Evolutionary conservation across 2,888 invertebrate species (phyloP).

Genomic region (Diplolepis rosae): DNA sequence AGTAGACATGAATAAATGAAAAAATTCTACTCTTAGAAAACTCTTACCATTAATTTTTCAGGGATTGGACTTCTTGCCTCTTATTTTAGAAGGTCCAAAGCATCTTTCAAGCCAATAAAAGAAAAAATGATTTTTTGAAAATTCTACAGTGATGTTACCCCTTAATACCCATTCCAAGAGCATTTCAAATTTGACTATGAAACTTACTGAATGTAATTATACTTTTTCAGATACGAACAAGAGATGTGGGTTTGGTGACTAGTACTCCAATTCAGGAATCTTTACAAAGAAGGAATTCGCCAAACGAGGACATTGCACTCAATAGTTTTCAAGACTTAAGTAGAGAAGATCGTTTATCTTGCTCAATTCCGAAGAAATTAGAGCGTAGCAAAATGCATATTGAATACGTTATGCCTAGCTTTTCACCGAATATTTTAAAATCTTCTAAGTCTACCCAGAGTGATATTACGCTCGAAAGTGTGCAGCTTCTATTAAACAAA

Average conservation of each 20-base stretch:
- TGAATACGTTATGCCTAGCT: constrained; percentile 46
- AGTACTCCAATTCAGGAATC: constrained; percentile 56
- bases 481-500: background rate
- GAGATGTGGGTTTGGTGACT: constrained; percentile 66
- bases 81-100: too few relatives aligned
- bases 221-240: constrained; percentile 60
- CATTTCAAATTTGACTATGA: too few relatives aligned
- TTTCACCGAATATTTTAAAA: constrained; percentile 32
- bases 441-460: constrained; percentile 44
- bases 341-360: background rate
- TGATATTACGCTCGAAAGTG: constrained; percentile 24
- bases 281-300: background rate
- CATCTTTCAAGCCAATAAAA: too few relatives aligned
- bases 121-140: too few relatives aligned
- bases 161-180: too few relatives aligned
- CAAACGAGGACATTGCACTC: constrained; percentile 28
- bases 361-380: constrained; percentile 30
- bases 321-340: constrained; percentile 6
- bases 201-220: background rate
- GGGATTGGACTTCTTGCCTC: too few relatives aligned
- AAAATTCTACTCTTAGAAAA: too few relatives aligned
- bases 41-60: too few relatives aligned
- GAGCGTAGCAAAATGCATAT: constrained; percentile 48
- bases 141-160: too few relatives aligned
- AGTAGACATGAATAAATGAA: too few relatives aligned